Conservation (phyloP, 2,888 invertebrate species). For the Cheilosia soror region DNA sequence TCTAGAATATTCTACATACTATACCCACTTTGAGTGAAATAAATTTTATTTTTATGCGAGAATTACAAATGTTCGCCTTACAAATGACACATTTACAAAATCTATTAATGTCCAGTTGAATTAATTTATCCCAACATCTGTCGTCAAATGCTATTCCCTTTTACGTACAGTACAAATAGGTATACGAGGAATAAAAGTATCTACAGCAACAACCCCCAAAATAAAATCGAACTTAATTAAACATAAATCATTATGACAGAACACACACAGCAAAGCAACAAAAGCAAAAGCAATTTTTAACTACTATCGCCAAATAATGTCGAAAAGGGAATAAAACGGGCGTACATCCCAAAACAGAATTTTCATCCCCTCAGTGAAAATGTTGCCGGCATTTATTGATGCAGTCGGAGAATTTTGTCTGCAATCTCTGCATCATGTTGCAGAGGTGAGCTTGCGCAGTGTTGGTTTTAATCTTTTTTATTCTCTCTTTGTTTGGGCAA, state of each 20-base stretch:
- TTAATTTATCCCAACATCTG: conserved; percentile 60
- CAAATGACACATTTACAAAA: conserved; percentile 29
- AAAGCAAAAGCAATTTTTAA: conserved; percentile 17
- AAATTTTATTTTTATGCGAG: no score
- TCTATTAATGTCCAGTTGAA: conserved; percentile 42
- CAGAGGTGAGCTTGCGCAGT: conserved; percentile 65
- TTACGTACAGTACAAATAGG: not conserved
- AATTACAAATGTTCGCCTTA: not conserved
- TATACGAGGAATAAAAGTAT: conserved; percentile 26
- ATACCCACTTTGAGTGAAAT: no score
- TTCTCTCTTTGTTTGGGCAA: not conserved
- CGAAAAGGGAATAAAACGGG: conserved; percentile 22
- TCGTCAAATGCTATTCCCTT: conserved; percentile 32
- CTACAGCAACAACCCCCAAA: conserved; percentile 38
- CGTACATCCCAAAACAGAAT: not conserved
- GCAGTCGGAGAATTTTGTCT: conserved; percentile 11
- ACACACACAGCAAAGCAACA: conserved; percentile 41
- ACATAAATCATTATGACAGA: conserved; percentile 62
- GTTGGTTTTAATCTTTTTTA: not conserved
- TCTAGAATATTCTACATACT: no score
- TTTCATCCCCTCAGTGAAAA: conserved; percentile 17
- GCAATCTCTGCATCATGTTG: conserved; percentile 63
- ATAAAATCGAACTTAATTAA: conserved; percentile 73
- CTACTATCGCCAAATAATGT: conserved; percentile 41
- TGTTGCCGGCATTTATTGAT: conserved; percentile 47